Percentiles rank a stretch among this genome's conserved stretches.
These are phyloP conservation scores for Hirudinaria manillensis DNA, from an alignment of 2,888 invertebrate genomes.

Conservation along the genomic window DNA sequence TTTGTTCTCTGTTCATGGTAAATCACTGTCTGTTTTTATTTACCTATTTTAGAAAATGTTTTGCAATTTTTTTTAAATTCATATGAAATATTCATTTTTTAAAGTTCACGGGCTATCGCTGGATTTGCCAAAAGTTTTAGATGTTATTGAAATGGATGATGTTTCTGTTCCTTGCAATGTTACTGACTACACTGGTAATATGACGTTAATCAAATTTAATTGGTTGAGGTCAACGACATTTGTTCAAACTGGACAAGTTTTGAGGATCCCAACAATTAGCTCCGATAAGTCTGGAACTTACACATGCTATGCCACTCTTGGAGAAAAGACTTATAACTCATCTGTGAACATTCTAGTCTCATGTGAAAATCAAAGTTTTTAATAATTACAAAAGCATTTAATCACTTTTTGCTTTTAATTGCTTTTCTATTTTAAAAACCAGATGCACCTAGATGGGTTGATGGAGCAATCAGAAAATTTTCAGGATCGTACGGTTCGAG, in stretches of 20 bases:
- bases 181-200: background rate
- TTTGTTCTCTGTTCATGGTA: conserved; percentile 1
- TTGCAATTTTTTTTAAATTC: background rate
- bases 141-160: conserved; percentile 15
- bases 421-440: background rate
- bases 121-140: conserved; percentile 4
- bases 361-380: conserved; percentile 9
- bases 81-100: background rate
- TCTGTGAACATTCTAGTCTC: background rate
- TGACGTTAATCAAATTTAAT: conserved; percentile 2
- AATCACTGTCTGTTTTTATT: background rate
- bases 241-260: background rate
- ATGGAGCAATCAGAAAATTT: conserved; percentile 1
- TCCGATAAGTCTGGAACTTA: background rate
- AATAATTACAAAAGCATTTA: background rate
- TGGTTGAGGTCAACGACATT: background rate
- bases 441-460: conserved; percentile 10
- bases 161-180: conserved; percentile 2
- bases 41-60: background rate
- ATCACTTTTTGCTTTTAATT: background rate
- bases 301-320: conserved; percentile 2
- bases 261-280: conserved; percentile 1
- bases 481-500: background rate
- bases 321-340: background rate
- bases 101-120: background rate